These are phyloP conservation scores for Magallana nippona DNA, from an alignment of 2,888 invertebrate genomes.

Conservation along the genomic window DNA sequence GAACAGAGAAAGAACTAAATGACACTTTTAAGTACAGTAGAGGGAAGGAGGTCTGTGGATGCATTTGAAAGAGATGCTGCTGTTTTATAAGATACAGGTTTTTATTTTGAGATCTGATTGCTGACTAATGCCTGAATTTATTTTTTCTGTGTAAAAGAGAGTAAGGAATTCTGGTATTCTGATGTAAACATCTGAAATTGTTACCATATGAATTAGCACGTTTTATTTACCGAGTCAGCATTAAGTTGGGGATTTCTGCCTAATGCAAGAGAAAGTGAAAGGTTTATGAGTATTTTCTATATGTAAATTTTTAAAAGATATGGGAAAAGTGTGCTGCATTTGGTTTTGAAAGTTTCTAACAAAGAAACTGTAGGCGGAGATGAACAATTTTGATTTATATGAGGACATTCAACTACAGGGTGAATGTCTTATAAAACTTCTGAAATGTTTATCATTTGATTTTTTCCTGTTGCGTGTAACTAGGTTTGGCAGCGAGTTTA, in stretches of 20 bases:
- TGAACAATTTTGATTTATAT: not conserved
- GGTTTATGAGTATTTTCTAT: too few species aligned
- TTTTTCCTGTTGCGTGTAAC: not conserved
- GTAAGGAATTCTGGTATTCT: not conserved
- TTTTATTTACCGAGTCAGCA: not conserved
- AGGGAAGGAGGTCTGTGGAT: not conserved
- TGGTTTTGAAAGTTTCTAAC: too few species aligned
- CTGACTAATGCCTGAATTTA: not conserved
- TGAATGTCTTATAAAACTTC: not conserved
- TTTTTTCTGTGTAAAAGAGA: not conserved
- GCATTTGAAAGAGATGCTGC: not conserved
- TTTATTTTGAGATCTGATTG: not conserved
- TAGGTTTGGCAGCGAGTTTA: slow-evolving; percentile 26
- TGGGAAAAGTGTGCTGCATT: too few species aligned
- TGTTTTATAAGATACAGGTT: slow-evolving; percentile 15
- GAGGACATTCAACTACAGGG: slow-evolving; percentile 26
- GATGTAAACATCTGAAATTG: not conserved
- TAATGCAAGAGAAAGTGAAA: too few species aligned
- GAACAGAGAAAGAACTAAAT: not conserved
- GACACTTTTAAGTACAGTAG: slow-evolving; percentile 11
- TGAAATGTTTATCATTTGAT: not conserved
- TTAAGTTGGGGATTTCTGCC: too few species aligned
- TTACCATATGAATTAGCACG: not conserved
- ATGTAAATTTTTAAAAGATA: too few species aligned
- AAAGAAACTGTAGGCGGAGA: too few species aligned